phyloP scores from a whole-genome alignment of 1,140 invertebrate genomes.

The Phocides pigmalion region DNA sequence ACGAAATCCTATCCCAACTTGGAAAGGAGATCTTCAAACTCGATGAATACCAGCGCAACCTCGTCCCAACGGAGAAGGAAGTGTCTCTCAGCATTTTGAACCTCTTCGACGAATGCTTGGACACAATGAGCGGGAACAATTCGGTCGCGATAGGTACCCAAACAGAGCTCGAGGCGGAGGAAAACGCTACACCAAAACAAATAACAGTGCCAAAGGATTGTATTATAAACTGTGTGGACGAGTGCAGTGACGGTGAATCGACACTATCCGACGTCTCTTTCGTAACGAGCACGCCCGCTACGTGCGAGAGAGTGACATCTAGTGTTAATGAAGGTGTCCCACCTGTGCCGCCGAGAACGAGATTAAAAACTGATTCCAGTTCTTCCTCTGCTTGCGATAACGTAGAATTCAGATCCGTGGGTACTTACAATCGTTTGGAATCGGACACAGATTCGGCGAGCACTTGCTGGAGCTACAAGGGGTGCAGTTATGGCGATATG shows the following conservation, averaged over 20 bases:
- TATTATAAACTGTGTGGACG: slow-evolving; percentile 49
- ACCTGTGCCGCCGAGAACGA: slow-evolving; percentile 65
- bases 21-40: slow-evolving; percentile 79
- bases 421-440: slow-evolving; percentile 27
- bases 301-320: slow-evolving; percentile 51
- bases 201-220: slow-evolving; percentile 37
- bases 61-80: slow-evolving; percentile 60
- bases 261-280: slow-evolving; percentile 58
- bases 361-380: slow-evolving; percentile 51
- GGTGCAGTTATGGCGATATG: slow-evolving; percentile 56
- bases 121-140: slow-evolving; percentile 47
- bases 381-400: slow-evolving; percentile 53
- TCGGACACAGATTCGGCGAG: slow-evolving; percentile 69
- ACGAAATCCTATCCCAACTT: slow-evolving; percentile 77
- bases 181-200: slow-evolving; percentile 38
- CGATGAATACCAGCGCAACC: slow-evolving; percentile 74
- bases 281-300: slow-evolving; percentile 61
- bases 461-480: slow-evolving; percentile 77
- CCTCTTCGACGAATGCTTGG: slow-evolving; percentile 78
- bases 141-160: slow-evolving; percentile 42
- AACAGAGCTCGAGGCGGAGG: slow-evolving; percentile 37
- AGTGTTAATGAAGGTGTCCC: slow-evolving; percentile 46
- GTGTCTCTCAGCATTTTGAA: slow-evolving; percentile 73
- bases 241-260: slow-evolving; percentile 63
- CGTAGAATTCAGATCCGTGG: slow-evolving; percentile 46